A percentile compares a stretch with the other conserved stretches of the same genome.
Conservation (phyloP, 37 sponge, comb jelly and placozoan species). For the Mnemiopsis leidyi region DNA sequence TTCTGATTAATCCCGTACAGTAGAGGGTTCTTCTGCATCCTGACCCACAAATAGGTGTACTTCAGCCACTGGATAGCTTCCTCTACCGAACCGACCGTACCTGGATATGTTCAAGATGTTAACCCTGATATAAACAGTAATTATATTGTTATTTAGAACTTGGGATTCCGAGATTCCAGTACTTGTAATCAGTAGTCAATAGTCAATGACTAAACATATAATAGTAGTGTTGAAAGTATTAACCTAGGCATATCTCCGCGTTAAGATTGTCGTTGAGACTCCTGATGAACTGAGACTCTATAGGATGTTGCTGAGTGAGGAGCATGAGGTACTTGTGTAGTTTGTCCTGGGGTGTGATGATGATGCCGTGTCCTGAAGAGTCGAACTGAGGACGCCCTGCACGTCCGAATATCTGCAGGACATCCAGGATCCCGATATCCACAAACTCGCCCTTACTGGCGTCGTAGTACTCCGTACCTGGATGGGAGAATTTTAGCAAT, state of each 20-base stretch:
- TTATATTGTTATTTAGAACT: no score
- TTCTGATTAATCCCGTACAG: constrained; percentile 79
- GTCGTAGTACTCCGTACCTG: constrained; percentile 93
- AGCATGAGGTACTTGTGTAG: constrained; percentile 89
- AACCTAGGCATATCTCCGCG: constrained; percentile 81
- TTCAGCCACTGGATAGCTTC: constrained; percentile 96
- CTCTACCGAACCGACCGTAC: constrained; percentile 81
- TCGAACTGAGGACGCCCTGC: constrained; percentile 98
- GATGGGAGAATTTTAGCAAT: background rate
- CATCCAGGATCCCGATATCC: constrained; percentile 95
- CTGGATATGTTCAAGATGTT: background rate
- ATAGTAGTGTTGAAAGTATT: no score
- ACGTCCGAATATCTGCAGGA: constrained; percentile 96
- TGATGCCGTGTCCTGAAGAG: constrained; percentile 85
- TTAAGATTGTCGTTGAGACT: constrained; percentile 86
- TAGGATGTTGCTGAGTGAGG: constrained; percentile 90
- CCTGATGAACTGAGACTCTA: constrained; percentile 87
- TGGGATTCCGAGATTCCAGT: no score
- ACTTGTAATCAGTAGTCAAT: no score
- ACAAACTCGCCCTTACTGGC: constrained; percentile 94
- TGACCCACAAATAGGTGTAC: constrained; percentile 87
- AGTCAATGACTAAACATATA: no score
- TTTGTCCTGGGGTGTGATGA: constrained; percentile 93
- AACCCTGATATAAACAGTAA: background rate
- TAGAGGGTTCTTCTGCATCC: constrained; percentile 82